phyloP scores from a whole-genome alignment of 1,140 invertebrate species.

The Sipha flava region DNA sequence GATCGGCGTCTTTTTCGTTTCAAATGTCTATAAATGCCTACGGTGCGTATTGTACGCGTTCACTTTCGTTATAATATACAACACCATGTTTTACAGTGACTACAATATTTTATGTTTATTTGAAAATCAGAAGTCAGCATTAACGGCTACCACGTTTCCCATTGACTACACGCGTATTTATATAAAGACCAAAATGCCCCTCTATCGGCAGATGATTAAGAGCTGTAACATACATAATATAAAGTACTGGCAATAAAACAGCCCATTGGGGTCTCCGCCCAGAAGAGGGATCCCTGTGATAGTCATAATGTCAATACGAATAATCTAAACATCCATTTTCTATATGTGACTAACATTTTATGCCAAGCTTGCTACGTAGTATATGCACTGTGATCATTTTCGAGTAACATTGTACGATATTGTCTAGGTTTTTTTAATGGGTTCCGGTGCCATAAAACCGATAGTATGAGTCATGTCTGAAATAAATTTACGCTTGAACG shows the following conservation, averaged over 20 bases:
- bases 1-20: no score
- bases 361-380: background rate
- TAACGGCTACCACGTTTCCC: background rate
- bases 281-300: background rate
- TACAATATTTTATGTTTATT: background rate
- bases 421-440: background rate
- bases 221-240: conserved; percentile 13
- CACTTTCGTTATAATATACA: no score
- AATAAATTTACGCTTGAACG: background rate
- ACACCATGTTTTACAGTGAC: no score
- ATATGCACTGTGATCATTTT: background rate
- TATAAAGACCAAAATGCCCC: background rate
- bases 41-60: no score
- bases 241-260: conserved; percentile 19
- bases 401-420: background rate
- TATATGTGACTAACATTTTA: conserved; percentile 14
- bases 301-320: conserved; percentile 4
- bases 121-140: conserved; percentile 10
- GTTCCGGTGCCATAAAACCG: background rate
- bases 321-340: background rate
- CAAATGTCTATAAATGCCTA: no score
- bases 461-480: background rate
- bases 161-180: background rate
- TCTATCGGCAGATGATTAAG: conserved; percentile 22
- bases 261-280: background rate